phyloP scores from a whole-genome alignment of 2,113 vertebrate species.

The Paralichthys olivaceus region DNA sequence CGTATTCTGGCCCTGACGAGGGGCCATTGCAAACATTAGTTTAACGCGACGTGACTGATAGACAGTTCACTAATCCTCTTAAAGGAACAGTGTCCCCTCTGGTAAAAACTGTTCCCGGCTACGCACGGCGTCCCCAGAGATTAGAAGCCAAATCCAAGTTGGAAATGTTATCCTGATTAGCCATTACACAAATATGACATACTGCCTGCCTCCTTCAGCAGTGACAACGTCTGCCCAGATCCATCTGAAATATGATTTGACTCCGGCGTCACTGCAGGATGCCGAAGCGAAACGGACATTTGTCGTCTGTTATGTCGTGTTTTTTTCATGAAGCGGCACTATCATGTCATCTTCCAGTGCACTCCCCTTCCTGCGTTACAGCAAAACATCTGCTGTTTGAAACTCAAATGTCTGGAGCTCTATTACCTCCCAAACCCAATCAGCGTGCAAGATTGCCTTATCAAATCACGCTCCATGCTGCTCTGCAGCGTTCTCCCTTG shows the following conservation, averaged over 20 bases:
- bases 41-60: constrained; percentile 79
- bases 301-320: constrained; percentile 29
- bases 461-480: constrained; percentile 66
- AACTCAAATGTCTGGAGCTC: constrained; percentile 63
- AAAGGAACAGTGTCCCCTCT: constrained; percentile 82
- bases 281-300: constrained; percentile 51
- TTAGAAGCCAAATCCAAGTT: constrained; percentile 77
- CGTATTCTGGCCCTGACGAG: constrained; percentile 66
- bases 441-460: constrained; percentile 70
- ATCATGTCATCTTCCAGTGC: constrained; percentile 66
- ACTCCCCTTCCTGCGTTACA: constrained; percentile 62
- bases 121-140: constrained; percentile 64
- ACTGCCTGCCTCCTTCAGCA: constrained; percentile 44
- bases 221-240: constrained; percentile 40
- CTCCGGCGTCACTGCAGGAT: constrained; percentile 33
- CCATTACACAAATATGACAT: constrained; percentile 69
- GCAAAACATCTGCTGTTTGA: constrained; percentile 76
- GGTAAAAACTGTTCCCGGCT: constrained; percentile 76
- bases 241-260: constrained; percentile 52
- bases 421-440: constrained; percentile 76
- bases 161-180: constrained; percentile 74
- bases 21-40: constrained; percentile 76
- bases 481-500: constrained; percentile 52
- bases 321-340: constrained; percentile 28
- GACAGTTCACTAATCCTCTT: constrained; percentile 82